Percentiles rank a stretch among this genome's conserved stretches.
Conservation (phyloP, 2,888 invertebrate genomes). For the Podotricha telesiphe region DNA sequence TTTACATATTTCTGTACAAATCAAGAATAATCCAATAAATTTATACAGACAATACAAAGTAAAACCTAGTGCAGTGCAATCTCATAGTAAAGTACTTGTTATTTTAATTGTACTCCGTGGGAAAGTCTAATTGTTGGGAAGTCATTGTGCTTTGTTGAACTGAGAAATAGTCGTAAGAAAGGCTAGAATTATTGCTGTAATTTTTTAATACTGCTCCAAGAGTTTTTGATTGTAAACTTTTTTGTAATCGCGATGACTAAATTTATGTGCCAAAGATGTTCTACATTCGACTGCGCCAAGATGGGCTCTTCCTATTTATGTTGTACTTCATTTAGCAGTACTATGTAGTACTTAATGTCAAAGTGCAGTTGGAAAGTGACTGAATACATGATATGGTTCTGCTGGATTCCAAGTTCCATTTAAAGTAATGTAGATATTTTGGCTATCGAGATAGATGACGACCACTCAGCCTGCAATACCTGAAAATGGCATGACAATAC, state of each 20-base stretch:
- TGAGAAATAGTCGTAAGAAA: constrained; percentile 57
- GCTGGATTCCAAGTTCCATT: no score
- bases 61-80: constrained; percentile 46
- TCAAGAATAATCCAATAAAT: constrained; percentile 44
- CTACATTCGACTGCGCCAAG: no score
- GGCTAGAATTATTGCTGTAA: constrained; percentile 51
- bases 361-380: no score
- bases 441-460: no score
- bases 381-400: no score
- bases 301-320: no score
- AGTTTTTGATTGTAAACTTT: constrained; percentile 29
- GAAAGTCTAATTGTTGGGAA: constrained; percentile 67
- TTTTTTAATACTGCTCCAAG: constrained; percentile 43
- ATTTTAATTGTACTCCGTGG: constrained; percentile 64
- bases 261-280: not conserved
- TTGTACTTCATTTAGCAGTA: no score
- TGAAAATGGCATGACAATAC: no score
- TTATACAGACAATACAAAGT: constrained; percentile 42
- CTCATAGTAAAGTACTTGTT: constrained; percentile 54
- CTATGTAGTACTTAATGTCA: no score
- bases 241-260: constrained; percentile 26
- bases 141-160: constrained; percentile 61
- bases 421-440: no score
- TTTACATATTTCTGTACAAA: constrained; percentile 12
- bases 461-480: no score